These are phyloP conservation scores for Polia nebulosa DNA, from an alignment of 2,888 invertebrate genomes.

Conservation along the genomic window DNA sequence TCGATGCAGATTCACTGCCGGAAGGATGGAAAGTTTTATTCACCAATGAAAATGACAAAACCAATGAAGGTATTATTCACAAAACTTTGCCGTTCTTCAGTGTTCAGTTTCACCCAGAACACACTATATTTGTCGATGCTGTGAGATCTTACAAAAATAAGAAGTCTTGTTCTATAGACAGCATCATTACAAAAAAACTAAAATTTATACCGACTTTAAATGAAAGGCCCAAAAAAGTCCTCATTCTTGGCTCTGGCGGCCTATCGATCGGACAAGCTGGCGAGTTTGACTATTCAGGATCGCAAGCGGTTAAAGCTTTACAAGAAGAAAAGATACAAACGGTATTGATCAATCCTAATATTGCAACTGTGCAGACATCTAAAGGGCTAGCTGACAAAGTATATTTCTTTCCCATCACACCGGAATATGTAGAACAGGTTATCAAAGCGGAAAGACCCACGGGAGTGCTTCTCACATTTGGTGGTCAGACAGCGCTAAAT, in stretches of 20 bases:
- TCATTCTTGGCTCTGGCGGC: constrained; percentile 98
- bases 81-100: constrained; percentile 96
- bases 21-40: constrained; percentile 96
- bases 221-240: constrained; percentile 93
- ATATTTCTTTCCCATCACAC: constrained; percentile 98
- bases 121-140: constrained; percentile 96
- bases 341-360: constrained; percentile 99
- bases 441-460: constrained; percentile 98
- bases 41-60: constrained; percentile 98
- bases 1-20: constrained; percentile 94
- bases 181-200: constrained; percentile 90
- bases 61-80: constrained; percentile 99
- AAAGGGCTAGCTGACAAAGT: constrained; percentile 99
- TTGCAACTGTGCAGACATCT: constrained; percentile 99
- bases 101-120: constrained; percentile 99
- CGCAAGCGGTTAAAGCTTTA: constrained; percentile 99
- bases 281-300: constrained; percentile 99
- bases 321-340: constrained; percentile 98
- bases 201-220: constrained; percentile 82
- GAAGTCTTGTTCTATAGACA: constrained; percentile 81
- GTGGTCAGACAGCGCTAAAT: constrained; percentile 99
- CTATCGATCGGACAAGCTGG: constrained; percentile 99
- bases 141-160: constrained; percentile 88
- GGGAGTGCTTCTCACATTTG: no score
- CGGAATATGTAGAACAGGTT: constrained; percentile 99